Evolutionary conservation across 2,797 vertebrate species (phyloP).

Genomic region (Tapera naevia): DNA sequence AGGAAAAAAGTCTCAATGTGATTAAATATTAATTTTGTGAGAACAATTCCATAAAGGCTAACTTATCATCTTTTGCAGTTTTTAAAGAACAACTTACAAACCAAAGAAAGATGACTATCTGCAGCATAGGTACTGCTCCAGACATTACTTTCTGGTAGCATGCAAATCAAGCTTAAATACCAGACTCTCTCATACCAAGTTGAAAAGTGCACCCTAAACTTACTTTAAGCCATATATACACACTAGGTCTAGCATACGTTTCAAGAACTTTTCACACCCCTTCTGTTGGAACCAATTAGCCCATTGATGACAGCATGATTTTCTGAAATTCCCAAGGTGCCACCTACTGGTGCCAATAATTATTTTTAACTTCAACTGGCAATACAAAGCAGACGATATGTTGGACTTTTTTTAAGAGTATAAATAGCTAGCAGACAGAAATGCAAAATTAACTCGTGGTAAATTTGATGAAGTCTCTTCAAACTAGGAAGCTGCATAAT

Average conservation of each 20-base stretch:
- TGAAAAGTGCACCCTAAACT: not conserved
- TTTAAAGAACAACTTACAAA: not conserved
- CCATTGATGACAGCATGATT: not conserved
- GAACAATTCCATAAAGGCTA: not conserved
- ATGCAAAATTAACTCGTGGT: not conserved
- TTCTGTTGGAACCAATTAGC: not conserved
- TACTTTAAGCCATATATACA: not conserved
- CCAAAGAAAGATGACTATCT: not conserved
- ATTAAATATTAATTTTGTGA: not conserved
- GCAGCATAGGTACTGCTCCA: not conserved
- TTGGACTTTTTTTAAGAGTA: not conserved
- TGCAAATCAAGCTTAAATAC: not conserved
- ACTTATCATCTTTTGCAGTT: not conserved
- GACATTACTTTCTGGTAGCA: not conserved
- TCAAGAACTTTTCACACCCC: not conserved
- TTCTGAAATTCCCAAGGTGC: constrained; percentile 25
- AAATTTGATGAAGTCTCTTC: not conserved
- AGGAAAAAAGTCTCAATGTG: not conserved
- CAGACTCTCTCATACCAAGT: not conserved
- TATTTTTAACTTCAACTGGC: constrained; percentile 34
- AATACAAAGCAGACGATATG: not conserved
- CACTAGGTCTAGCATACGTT: not conserved
- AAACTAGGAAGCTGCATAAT: not conserved
- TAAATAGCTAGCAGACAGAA: not conserved
- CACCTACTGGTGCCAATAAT: constrained; percentile 28